These are phyloP conservation scores for Psettodes erumei DNA, from an alignment of 2,113 vertebrate genomes.

Conservation along the genomic window DNA sequence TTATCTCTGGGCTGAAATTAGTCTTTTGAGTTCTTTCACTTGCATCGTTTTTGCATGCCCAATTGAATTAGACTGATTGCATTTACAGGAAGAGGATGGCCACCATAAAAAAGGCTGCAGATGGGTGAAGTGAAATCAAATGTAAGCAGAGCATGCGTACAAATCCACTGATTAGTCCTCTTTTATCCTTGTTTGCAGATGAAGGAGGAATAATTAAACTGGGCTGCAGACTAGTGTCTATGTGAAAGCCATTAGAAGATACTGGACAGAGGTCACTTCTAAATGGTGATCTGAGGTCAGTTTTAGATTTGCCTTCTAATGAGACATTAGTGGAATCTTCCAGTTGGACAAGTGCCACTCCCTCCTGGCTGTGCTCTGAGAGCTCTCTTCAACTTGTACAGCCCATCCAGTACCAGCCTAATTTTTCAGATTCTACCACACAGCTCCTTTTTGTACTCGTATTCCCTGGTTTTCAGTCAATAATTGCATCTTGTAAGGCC, in stretches of 20 bases:
- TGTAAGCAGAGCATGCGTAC: slow-evolving; percentile 67
- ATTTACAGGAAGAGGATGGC: slow-evolving; percentile 68
- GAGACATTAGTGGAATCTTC: slow-evolving; percentile 74
- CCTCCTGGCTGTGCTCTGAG: slow-evolving; percentile 49
- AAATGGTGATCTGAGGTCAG: slow-evolving; percentile 66
- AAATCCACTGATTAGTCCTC: slow-evolving; percentile 60
- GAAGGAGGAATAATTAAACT: slow-evolving; percentile 60
- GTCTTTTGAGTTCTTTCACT: slow-evolving; percentile 67
- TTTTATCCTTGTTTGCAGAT: slow-evolving; percentile 55
- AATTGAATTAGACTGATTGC: slow-evolving; percentile 75
- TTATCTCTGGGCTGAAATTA: slow-evolving; percentile 64
- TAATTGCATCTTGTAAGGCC: slow-evolving; percentile 1
- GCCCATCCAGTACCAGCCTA: slow-evolving; percentile 25
- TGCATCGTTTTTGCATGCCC: slow-evolving; percentile 71
- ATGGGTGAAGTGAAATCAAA: slow-evolving; percentile 71
- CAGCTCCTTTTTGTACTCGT: background rate
- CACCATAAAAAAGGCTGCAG: slow-evolving; percentile 70
- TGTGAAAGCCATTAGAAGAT: slow-evolving; percentile 60
- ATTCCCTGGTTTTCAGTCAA: slow-evolving; percentile 5
- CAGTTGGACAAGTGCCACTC: slow-evolving; percentile 74
- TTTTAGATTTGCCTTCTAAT: slow-evolving; percentile 74
- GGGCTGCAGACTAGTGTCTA: slow-evolving; percentile 50
- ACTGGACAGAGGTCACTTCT: slow-evolving; percentile 62
- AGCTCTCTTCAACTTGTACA: slow-evolving; percentile 29
- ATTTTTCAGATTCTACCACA: slow-evolving; percentile 27